These are phyloP conservation scores for Musca vetustissima DNA, from an alignment of 1,140 invertebrate genomes.

Conservation along the genomic window DNA sequence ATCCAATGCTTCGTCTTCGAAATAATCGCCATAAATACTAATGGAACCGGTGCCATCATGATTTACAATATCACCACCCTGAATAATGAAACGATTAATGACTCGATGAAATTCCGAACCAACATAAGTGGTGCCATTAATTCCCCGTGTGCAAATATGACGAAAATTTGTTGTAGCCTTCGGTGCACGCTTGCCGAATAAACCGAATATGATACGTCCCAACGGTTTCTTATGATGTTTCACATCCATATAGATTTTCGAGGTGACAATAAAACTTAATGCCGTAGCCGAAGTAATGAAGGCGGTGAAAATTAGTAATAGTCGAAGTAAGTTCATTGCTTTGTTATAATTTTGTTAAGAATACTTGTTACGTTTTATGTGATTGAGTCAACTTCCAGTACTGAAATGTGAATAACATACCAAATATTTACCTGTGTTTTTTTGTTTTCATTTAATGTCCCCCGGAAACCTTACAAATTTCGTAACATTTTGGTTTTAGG, in stretches of 20 bases:
- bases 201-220: slow-evolving; percentile 86
- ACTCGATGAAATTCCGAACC: slow-evolving; percentile 81
- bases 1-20: slow-evolving; percentile 87
- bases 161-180: slow-evolving; percentile 94
- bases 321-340: slow-evolving; percentile 17
- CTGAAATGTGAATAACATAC: slow-evolving; percentile 5
- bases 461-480: slow-evolving; percentile 4
- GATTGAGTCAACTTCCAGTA: neutral
- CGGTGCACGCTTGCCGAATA: slow-evolving; percentile 92
- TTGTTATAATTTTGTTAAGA: neutral
- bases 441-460: neutral
- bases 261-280: slow-evolving; percentile 67
- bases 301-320: neutral
- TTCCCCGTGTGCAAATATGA: slow-evolving; percentile 75
- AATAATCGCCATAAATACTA: slow-evolving; percentile 90
- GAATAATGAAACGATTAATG: slow-evolving; percentile 87
- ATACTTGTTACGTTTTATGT: neutral
- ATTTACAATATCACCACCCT: slow-evolving; percentile 81
- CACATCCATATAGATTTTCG: slow-evolving; percentile 92
- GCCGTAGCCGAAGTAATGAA: neutral
- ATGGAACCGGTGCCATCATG: slow-evolving; percentile 73
- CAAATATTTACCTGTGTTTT: neutral
- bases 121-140: slow-evolving; percentile 76
- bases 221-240: slow-evolving; percentile 74
- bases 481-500: neutral